Evolutionary conservation across 2,113 vertebrate genomes (phyloP).

Genomic region (Lagopus muta): DNA sequence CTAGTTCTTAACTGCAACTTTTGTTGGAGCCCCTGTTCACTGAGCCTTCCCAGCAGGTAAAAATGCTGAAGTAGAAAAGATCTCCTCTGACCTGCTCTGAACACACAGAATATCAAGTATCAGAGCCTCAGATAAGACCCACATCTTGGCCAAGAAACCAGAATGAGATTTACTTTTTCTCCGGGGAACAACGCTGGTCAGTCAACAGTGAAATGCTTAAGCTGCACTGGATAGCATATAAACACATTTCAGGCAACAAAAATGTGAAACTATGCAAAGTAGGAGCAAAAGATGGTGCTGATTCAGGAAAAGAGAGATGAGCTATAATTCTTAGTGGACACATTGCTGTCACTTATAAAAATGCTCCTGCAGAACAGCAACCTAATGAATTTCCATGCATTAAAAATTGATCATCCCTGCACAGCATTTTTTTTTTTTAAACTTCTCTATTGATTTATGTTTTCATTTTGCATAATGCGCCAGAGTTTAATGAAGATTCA

Average conservation of each 20-base stretch:
- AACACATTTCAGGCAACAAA: background rate
- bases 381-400: constrained; percentile 20
- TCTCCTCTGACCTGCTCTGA: background rate
- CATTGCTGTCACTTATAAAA: background rate
- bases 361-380: background rate
- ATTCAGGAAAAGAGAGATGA: background rate
- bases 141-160: background rate
- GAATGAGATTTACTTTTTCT: background rate
- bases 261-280: fast-evolving
- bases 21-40: background rate
- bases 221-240: background rate
- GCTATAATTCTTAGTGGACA: background rate
- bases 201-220: fast-evolving
- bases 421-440: background rate
- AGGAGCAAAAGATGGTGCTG: background rate
- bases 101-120: fast-evolving
- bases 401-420: background rate
- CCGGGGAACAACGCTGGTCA: background rate
- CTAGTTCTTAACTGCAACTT: background rate
- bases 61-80: background rate
- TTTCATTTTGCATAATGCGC: constrained; percentile 15
- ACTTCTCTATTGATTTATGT: background rate
- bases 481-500: background rate
- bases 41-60: background rate
- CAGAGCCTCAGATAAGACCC: background rate